Base-by-base conservation (phyloP, 2,888 invertebrate species). In the Sussaba pulchella region DNA sequence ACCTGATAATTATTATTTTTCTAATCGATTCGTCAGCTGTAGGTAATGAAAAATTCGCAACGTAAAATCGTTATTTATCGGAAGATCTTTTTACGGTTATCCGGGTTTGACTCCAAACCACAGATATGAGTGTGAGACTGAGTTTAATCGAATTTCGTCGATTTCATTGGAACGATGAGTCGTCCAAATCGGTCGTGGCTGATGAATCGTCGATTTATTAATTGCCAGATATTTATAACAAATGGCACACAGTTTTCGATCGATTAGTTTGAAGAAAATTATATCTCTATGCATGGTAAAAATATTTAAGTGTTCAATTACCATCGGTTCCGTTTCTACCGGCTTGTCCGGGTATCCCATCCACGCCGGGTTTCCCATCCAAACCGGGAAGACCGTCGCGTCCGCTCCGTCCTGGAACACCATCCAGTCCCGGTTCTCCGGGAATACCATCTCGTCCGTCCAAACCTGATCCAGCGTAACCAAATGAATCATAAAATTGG, bases 401-500 rank as follows among this genome's bases (percentile, higher is more conserved):
- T 0, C 98, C 98, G 81, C 97, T 97, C 71, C 97, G 94, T 1
- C 98, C 97, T 0, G 96, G 96, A 82, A 97, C 95, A 0, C 98
- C 98, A 87, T 97, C 97, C 41, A 98, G 92, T 0, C 98, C 98
- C 0, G 98, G 98, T 87, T 97, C 97, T 0, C 98, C 98, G 0
- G 98, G 98, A 0, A 98, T 95, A 2, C 98, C 98, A 85, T 98
- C 97, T 71, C 97, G 93, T 0, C 98, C 98, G 88, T 98, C 98
- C 0, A 98, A 92, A 0, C 97, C 97, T 57, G 17, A 0, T 0
- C 31, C 54, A 14, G 21, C 4, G 12, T 24, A 52, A 52, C n/a
- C n/a, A 21, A 31, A 31, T 31, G 10, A 24, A 24, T 12, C 24
- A 10, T 24, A n/a, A 52, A 52, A 24, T 24, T n/a, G n/a, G n/a